Evolutionary conservation across 92 coral and sea anemone species (phyloP).

Genomic region (Porites divaricata): DNA sequence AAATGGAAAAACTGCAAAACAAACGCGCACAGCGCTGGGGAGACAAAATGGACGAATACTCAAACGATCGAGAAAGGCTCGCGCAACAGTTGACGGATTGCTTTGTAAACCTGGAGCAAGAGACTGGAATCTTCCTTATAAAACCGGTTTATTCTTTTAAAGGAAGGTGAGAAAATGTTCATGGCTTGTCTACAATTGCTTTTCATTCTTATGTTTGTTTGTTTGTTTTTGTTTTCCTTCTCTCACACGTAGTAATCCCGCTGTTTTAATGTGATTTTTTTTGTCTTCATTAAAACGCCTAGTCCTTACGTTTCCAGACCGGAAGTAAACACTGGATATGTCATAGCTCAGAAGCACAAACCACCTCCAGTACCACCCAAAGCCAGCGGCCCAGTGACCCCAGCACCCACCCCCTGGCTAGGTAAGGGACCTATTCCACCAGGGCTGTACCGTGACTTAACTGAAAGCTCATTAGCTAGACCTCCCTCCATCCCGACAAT

Average conservation of each 20-base stretch:
- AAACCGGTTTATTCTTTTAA: constrained; percentile 91
- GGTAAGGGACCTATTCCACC: constrained; percentile 42
- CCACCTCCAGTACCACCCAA: constrained; percentile 38
- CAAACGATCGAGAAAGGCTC: constrained; percentile 69
- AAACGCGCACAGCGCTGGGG: constrained; percentile 92
- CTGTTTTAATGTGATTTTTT: neutral
- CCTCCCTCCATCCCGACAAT: constrained; percentile 71
- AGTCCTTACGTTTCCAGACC: neutral
- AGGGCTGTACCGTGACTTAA: constrained; percentile 45
- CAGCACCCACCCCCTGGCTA: constrained; percentile 85
- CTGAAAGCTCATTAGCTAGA: constrained; percentile 59
- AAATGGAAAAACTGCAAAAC: constrained; percentile 89
- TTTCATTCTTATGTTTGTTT: too few relatives aligned
- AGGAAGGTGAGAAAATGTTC: constrained; percentile 64
- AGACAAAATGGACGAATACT: constrained; percentile 80
- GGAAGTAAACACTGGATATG: constrained; percentile 26
- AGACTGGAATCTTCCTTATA: constrained; percentile 95
- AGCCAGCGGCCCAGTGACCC: constrained; percentile 69
- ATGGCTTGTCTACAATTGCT: neutral
- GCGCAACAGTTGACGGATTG: constrained; percentile 80
- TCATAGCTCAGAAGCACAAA: constrained; percentile 31
- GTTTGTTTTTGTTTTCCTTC: too few relatives aligned
- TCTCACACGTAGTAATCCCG: too few relatives aligned
- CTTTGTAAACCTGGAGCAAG: constrained; percentile 85
- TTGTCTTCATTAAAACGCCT: too few relatives aligned